Conservation (phyloP, 2,888 invertebrate species). For the Epistrophe grossulariae region DNA sequence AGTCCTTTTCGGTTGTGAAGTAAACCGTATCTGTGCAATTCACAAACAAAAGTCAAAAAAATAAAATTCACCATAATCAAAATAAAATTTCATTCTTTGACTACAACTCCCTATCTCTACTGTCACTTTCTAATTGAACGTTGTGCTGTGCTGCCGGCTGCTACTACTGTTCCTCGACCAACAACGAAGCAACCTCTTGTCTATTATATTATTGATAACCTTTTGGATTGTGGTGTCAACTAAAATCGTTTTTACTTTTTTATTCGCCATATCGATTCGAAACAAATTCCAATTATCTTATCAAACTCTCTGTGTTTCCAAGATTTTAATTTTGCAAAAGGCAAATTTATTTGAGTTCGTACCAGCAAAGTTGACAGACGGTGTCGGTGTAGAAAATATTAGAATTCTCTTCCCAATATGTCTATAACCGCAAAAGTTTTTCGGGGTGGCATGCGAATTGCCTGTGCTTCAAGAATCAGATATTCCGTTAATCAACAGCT, state of each 20-base stretch:
- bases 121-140: neutral
- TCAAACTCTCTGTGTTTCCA: constrained; percentile 15
- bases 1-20: no score
- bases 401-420: constrained; percentile 77
- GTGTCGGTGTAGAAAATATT: constrained; percentile 4
- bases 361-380: constrained; percentile 49
- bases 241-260: constrained; percentile 33
- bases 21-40: no score
- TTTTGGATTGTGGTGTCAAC: constrained; percentile 46
- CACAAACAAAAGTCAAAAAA: neutral
- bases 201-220: constrained; percentile 58
- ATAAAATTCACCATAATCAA: constrained; percentile 9
- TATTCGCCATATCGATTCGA: constrained; percentile 13
- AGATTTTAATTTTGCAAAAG: constrained; percentile 23
- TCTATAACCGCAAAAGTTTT: constrained; percentile 79
- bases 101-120: no score
- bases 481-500: constrained; percentile 69
- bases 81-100: neutral
- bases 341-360: constrained; percentile 77
- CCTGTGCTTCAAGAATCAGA: constrained; percentile 67
- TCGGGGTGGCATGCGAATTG: constrained; percentile 77
- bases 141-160: neutral
- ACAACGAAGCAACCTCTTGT: constrained; percentile 56
- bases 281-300: constrained; percentile 31
- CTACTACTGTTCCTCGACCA: constrained; percentile 41